phyloP scores from a whole-genome alignment of 2,797 vertebrate genomes.

The Melanogrammus aeglefinus region DNA sequence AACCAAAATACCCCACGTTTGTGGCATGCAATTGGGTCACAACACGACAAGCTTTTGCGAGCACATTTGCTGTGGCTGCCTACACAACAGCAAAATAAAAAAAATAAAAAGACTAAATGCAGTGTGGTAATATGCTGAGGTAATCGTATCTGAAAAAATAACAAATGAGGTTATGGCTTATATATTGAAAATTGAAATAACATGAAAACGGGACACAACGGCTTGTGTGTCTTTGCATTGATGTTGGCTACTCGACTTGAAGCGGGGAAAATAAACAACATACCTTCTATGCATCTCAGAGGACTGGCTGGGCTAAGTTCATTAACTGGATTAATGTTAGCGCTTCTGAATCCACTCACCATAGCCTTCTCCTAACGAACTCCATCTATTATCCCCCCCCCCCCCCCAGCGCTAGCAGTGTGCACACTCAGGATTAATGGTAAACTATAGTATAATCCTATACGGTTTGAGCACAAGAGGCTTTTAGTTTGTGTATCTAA shows the following conservation, averaged over 20 bases:
- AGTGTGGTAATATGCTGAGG: background rate
- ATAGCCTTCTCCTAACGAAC: background rate
- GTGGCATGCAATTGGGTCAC: background rate
- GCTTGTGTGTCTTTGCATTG: constrained; percentile 3
- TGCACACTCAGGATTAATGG: background rate
- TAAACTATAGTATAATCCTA: background rate
- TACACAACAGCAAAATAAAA: background rate
- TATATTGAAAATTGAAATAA: background rate
- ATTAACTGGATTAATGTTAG: constrained; percentile 10
- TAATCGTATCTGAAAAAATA: background rate
- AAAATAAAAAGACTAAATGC: background rate
- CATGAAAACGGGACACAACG: background rate
- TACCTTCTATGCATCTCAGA: background rate
- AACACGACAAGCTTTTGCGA: background rate
- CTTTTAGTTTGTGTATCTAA: background rate
- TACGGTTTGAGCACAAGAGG: background rate
- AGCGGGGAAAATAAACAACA: background rate
- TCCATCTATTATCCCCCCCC: background rate
- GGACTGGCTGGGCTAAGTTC: background rate
- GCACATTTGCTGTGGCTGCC: background rate
- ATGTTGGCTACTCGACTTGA: background rate
- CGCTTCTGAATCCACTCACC: background rate
- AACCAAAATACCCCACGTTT: background rate
- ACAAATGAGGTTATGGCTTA: background rate
- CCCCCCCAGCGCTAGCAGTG: background rate